phyloP scores from a whole-genome alignment of 1,140 invertebrate species.

The Helicorthomorpha holstii region DNA sequence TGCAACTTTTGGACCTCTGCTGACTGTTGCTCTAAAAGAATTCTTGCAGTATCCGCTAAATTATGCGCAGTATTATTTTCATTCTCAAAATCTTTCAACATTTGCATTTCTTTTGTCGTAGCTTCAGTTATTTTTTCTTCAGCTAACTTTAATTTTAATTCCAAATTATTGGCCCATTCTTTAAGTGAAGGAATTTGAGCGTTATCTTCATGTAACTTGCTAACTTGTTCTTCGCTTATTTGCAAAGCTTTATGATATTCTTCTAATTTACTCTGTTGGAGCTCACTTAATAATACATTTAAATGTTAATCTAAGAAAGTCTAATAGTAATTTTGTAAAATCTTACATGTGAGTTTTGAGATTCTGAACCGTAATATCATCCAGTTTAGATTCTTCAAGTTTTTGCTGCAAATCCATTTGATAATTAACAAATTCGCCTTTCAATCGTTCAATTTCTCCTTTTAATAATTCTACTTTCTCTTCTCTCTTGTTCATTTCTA shows the following conservation, averaged over 20 bases:
- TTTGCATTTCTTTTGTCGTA: not conserved
- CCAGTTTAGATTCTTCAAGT: conserved; percentile 11
- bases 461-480: conserved; percentile 9
- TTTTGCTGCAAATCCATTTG: conserved; percentile 11
- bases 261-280: not conserved
- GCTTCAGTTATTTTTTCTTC: no score
- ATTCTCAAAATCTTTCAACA: conserved; percentile 2
- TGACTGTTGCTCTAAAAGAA: not conserved
- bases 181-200: no score
- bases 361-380: conserved; percentile 7
- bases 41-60: not conserved
- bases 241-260: not conserved
- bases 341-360: conserved; percentile 5
- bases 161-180: no score
- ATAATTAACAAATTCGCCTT: conserved; percentile 10
- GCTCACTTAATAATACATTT: not conserved
- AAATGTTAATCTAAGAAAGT: not conserved
- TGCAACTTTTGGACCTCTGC: not conserved
- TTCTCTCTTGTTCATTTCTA: conserved; percentile 10
- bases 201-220: no score
- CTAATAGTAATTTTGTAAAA: not conserved
- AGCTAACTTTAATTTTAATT: no score
- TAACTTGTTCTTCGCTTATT: not conserved
- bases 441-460: conserved; percentile 10
- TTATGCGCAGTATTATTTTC: conserved; percentile 4